These are phyloP conservation scores for Diplodus puntazzo DNA, from an alignment of 2,797 vertebrate genomes.

Conservation along the genomic window DNA sequence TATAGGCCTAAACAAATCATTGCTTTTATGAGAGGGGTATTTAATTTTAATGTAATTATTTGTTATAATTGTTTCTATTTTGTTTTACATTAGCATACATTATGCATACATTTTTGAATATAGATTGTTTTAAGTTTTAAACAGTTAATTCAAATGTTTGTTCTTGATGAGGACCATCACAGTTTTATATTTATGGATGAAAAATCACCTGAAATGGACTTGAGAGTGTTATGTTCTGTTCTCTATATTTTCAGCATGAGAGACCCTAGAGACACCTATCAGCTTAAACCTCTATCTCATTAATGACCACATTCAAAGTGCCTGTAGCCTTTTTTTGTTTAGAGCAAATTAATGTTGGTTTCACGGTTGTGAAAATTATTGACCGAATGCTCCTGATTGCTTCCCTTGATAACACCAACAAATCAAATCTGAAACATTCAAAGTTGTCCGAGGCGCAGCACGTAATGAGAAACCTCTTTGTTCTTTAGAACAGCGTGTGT, in stretches of 20 bases:
- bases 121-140: background rate
- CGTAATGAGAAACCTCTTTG: slow-evolving; percentile 80
- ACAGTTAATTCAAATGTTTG: slow-evolving; percentile 4
- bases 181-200: slow-evolving; percentile 15
- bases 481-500: slow-evolving; percentile 69
- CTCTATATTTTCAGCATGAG: slow-evolving; percentile 47
- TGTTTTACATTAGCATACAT: slow-evolving; percentile 6
- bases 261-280: slow-evolving; percentile 51
- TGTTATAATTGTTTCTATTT: slow-evolving; percentile 25
- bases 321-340: slow-evolving; percentile 65
- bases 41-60: background rate
- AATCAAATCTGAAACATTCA: slow-evolving; percentile 76
- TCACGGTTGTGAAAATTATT: slow-evolving; percentile 73
- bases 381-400: slow-evolving; percentile 76
- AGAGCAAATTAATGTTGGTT: slow-evolving; percentile 65
- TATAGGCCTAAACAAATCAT: slow-evolving; percentile 29
- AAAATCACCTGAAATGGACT: slow-evolving; percentile 25
- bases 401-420: slow-evolving; percentile 79
- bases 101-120: background rate
- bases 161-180: slow-evolving; percentile 25
- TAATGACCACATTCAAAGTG: slow-evolving; percentile 61
- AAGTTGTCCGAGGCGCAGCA: slow-evolving; percentile 71
- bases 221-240: slow-evolving; percentile 34
- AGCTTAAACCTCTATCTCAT: slow-evolving; percentile 44
- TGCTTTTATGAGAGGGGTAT: background rate